A percentile compares a stretch with the other conserved stretches of the same genome.
phyloP scores from a whole-genome alignment of 2,113 vertebrate species.

The Ibidorhyncha struthersii region DNA sequence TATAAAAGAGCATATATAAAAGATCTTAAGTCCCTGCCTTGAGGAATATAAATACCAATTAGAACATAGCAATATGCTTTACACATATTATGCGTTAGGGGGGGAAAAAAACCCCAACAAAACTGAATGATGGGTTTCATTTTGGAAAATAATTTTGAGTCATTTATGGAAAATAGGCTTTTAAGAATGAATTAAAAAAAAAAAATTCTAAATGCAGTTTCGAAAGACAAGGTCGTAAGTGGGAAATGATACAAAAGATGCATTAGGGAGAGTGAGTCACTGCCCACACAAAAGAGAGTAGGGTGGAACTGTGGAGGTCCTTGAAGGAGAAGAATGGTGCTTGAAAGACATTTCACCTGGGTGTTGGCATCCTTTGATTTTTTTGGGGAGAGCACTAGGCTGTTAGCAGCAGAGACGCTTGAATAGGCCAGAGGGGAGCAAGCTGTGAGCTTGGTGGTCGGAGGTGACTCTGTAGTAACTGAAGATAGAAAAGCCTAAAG shows the following conservation, averaged over 20 bases:
- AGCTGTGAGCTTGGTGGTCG: background rate
- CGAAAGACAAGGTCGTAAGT: background rate
- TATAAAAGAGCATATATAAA: background rate
- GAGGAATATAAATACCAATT: constrained; percentile 21
- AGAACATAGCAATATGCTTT: background rate
- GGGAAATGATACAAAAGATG: background rate
- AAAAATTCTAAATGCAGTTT: background rate
- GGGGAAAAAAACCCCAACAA: background rate
- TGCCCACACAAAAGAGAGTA: background rate
- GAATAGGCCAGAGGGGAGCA: background rate
- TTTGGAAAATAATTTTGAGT: background rate
- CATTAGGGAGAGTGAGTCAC: background rate
- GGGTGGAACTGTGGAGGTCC: background rate
- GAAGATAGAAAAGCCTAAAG: background rate
- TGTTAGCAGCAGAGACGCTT: background rate
- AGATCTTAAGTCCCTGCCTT: constrained; percentile 18
- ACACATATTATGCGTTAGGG: background rate
- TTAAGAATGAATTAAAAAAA: background rate
- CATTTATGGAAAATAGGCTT: background rate
- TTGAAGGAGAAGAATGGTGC: background rate
- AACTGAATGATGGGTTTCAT: background rate
- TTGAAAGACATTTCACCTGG: background rate
- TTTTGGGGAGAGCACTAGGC: background rate
- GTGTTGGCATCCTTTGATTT: background rate
- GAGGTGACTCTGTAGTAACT: background rate